Percentiles rank a stretch among this genome's conserved stretches.
These are phyloP conservation scores for Dasypus novemcinctus DNA, from an alignment of 2,113 vertebrate genomes.

Conservation along the genomic window DNA sequence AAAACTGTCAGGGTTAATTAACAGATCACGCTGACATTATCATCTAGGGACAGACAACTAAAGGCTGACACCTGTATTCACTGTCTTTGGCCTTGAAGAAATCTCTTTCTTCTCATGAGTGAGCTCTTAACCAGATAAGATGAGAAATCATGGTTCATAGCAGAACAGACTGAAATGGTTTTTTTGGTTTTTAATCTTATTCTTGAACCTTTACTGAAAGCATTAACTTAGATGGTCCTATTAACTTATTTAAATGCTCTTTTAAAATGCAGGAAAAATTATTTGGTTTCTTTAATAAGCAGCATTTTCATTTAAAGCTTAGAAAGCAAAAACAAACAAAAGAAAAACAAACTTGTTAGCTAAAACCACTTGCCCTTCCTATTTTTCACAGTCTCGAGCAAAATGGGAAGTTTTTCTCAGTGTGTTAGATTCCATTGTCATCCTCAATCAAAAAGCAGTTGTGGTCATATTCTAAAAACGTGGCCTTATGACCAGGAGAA, in stretches of 20 bases:
- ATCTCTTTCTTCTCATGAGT: background rate
- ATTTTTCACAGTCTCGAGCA: background rate
- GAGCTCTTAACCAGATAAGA: background rate
- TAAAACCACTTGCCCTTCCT: background rate
- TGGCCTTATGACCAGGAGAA: background rate
- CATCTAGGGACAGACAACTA: background rate
- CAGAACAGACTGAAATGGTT: background rate
- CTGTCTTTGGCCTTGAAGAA: background rate
- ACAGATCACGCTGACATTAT: background rate
- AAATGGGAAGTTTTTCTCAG: background rate
- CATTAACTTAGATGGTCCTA: background rate
- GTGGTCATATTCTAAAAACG: background rate
- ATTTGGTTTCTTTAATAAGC: background rate
- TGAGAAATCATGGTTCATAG: background rate
- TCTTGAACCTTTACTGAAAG: background rate
- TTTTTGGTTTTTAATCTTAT: background rate
- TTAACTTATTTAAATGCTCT: background rate
- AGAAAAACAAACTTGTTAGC: background rate
- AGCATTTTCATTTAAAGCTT: constrained; percentile 19
- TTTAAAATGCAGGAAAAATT: background rate
- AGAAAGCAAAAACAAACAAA: constrained; percentile 10
- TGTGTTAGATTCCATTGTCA: background rate
- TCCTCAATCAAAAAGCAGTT: background rate
- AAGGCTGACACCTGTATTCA: background rate
- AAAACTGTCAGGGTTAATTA: background rate